These are phyloP conservation scores for Cyanocitta stelleri DNA, from an alignment of 2,113 vertebrate species.

Conservation along the genomic window DNA sequence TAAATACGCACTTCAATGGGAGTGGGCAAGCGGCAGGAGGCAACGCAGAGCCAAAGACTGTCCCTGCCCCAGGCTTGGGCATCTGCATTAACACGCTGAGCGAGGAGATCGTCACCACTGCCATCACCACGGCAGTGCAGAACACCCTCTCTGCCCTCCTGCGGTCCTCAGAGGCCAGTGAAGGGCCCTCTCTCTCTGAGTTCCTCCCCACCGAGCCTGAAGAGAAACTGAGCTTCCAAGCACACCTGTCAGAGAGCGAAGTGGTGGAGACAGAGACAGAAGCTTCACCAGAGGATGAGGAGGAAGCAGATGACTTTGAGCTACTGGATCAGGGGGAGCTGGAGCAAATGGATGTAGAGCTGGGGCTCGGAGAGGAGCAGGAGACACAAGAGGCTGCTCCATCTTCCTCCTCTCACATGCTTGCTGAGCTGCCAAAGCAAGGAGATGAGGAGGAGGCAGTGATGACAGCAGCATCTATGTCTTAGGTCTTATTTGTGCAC, in stretches of 20 bases:
- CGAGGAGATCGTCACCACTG: constrained; percentile 84
- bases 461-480: constrained; percentile 39
- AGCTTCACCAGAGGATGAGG: constrained; percentile 68
- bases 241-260: constrained; percentile 61
- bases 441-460: constrained; percentile 43
- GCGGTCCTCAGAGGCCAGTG: constrained; percentile 73
- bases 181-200: constrained; percentile 61
- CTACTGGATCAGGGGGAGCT: constrained; percentile 98
- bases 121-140: constrained; percentile 83
- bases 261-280: constrained; percentile 25
- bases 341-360: constrained; percentile 86
- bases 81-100: constrained; percentile 80
- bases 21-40: constrained; percentile 39
- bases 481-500: constrained; percentile 20
- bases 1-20: constrained; percentile 98
- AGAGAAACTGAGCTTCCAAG: constrained; percentile 68
- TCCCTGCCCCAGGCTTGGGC: constrained; percentile 46
- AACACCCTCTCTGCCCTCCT: constrained; percentile 85
- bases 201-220: constrained; percentile 71
- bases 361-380: constrained; percentile 72
- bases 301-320: constrained; percentile 91
- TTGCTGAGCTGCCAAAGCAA: constrained; percentile 47
- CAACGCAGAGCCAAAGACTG: background rate
- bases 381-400: constrained; percentile 17
- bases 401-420: background rate